Evolutionary conservation across 2,113 vertebrate species (phyloP).

Genomic region (Stegastes partitus): DNA sequence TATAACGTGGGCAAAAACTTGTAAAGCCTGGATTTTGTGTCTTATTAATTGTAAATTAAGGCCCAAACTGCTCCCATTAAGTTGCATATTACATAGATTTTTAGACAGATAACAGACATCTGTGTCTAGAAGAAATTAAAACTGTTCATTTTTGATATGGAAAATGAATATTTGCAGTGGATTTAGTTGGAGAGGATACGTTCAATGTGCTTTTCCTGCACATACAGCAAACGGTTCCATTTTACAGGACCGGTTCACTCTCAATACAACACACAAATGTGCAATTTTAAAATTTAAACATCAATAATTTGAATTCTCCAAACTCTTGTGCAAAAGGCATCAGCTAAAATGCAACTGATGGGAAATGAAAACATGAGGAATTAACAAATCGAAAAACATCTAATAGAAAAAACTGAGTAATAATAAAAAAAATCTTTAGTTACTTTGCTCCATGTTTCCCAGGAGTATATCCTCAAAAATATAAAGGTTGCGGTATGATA

Average conservation of each 20-base stretch:
- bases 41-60: no score
- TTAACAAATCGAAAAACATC: not conserved
- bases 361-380: no score
- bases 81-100: no score
- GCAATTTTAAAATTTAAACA: not conserved
- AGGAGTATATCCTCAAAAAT: not conserved
- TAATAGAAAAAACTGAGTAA: not conserved
- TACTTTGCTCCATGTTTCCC: not conserved
- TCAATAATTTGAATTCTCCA: not conserved
- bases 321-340: not conserved
- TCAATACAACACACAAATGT: not conserved
- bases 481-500: constrained; percentile 6
- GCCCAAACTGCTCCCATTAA: no score
- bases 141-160: not conserved
- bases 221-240: not conserved
- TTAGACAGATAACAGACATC: no score
- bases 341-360: not conserved
- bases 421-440: not conserved
- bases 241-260: not conserved
- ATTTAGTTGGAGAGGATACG: not conserved
- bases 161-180: not conserved
- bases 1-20: no score
- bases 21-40: no score
- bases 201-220: not conserved
- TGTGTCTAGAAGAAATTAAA: not conserved